phyloP scores from a whole-genome alignment of 1,140 invertebrate species.

The Lordiphosa collinella region DNA sequence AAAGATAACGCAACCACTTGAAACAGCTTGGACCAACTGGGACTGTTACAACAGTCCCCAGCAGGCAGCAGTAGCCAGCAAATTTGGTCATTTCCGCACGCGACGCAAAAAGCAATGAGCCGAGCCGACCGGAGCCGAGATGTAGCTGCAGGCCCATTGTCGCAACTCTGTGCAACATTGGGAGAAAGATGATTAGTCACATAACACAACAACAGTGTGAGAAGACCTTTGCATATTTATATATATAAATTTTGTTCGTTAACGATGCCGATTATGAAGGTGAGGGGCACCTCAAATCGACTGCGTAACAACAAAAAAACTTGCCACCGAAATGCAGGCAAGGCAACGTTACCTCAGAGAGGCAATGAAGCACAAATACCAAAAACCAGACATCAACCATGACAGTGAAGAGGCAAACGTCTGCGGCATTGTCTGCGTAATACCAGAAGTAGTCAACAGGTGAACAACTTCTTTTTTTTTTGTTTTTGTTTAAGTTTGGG shows the following conservation, averaged over 20 bases:
- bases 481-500: neutral
- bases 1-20: conserved; percentile 36
- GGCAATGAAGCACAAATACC: conserved; percentile 37
- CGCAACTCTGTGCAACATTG: neutral
- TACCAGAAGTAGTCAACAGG: conserved; percentile 74
- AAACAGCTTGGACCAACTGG: neutral
- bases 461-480: conserved; percentile 49
- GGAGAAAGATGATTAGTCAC: conserved; percentile 27
- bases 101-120: conserved; percentile 52
- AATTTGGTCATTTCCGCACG: conserved; percentile 60
- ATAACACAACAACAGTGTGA: conserved; percentile 16
- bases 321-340: conserved; percentile 50
- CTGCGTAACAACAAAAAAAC: conserved; percentile 59
- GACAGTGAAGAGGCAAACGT: conserved; percentile 52
- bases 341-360: conserved; percentile 7
- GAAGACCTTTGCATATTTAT: conserved; percentile 18
- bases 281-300: conserved; percentile 26
- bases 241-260: conserved; percentile 42
- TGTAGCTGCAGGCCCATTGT: neutral
- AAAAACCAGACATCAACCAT: conserved; percentile 46
- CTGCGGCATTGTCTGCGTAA: conserved; percentile 50
- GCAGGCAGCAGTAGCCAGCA: conserved; percentile 4
- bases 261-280: conserved; percentile 36
- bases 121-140: conserved; percentile 1
- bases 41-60: conserved; percentile 21